Percentiles rank a stretch among this genome's conserved stretches.
These are phyloP conservation scores for Chlorops oryzae DNA, from an alignment of 1,140 invertebrate species.

Conservation along the genomic window DNA sequence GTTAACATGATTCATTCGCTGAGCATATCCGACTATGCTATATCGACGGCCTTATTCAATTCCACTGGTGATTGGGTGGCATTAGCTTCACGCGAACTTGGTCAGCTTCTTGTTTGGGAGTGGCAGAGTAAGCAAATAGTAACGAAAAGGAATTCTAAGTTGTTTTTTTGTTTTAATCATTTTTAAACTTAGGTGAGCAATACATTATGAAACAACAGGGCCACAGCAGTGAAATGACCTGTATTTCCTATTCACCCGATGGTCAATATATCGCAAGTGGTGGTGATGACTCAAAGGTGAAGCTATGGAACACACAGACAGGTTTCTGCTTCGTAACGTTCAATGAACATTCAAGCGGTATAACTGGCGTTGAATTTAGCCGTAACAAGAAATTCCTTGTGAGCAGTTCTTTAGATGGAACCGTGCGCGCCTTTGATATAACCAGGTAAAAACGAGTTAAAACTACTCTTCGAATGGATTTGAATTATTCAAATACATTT, in stretches of 20 bases:
- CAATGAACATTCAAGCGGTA: constrained; percentile 74
- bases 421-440: constrained; percentile 90
- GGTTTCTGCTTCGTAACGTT: constrained; percentile 97
- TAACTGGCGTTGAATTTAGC: constrained; percentile 79
- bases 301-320: constrained; percentile 85
- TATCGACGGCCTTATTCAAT: constrained; percentile 78
- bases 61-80: constrained; percentile 91
- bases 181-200: constrained; percentile 73
- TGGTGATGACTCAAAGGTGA: constrained; percentile 92
- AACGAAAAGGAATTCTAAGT: neutral
- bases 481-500: neutral
- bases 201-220: constrained; percentile 97
- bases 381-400: constrained; percentile 87
- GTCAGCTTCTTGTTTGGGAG: constrained; percentile 95
- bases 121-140: constrained; percentile 86
- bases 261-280: constrained; percentile 87
- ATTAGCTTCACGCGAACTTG: constrained; percentile 73
- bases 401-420: constrained; percentile 89
- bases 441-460: constrained; percentile 56
- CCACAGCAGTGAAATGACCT: constrained; percentile 83
- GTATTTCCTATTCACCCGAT: constrained; percentile 84
- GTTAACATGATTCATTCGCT: constrained; percentile 88
- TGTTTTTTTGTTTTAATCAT: neutral
- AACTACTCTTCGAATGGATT: no score
- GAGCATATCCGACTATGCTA: constrained; percentile 72